Base-by-base conservation (phyloP, 2,113 vertebrate species). In the Oncorhynchus nerka region DNA sequence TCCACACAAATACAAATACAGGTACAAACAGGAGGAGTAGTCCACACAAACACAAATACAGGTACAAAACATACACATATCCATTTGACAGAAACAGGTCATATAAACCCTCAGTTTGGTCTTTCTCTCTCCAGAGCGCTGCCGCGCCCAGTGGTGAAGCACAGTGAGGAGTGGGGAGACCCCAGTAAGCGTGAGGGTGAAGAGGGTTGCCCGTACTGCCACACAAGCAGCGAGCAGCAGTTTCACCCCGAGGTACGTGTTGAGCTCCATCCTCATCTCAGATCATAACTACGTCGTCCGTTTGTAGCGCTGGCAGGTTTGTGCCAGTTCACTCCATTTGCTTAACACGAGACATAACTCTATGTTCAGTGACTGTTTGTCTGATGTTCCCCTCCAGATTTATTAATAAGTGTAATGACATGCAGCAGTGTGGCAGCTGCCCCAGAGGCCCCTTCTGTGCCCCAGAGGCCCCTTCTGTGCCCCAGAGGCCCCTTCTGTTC, bases 361-460 rank as follows among this genome's bases (percentile, higher is more conserved):
- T 55, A 5, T 55, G 51, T 55, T 55, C 15, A 45, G 11, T 45
- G 39, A 45, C 8, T 45, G 39, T 45, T 45, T 55, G 51, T 55
- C 51, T 19, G 13, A 13, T 78, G n/a, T 48, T 61, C 26, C 26
- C 39, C 73, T 73, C 39, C 90, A 99, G 97, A 99, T 99, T 89
- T 99, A 99, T 89, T 82, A 98, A 96, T 69, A 99, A 98, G 92
- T 99, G 97, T 91, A 99, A 99, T 64, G 97, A 99, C 81, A 99
- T 99, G 95, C 97, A 98, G 89, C 97, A 99, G 92, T 94, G 95
- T 74, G 97, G 97, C 86, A 97, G 95, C 95, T 99, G 97, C 86
- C 97, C 97, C 78, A 92, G 97, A 86, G 97, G 97, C 83, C 97
- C 97, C n/a, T 99, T 99, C 93, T 99, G 97, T 93, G 97, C 97